Conservation (phyloP, 2,797 vertebrate species). For the Muscicapa comitata region DNA sequence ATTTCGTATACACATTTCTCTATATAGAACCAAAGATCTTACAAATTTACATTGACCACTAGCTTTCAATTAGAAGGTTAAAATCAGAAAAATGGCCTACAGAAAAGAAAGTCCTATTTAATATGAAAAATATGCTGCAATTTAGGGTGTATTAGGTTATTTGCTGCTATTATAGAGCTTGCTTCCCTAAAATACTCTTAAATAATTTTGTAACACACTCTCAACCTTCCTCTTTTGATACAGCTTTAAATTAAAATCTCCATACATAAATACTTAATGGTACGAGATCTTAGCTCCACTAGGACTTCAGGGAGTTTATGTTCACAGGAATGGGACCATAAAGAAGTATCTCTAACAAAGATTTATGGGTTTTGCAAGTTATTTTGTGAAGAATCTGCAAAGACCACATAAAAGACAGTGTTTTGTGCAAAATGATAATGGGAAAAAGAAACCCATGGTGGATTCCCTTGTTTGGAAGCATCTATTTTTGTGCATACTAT, state of each 20-base stretch:
- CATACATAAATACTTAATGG: background rate
- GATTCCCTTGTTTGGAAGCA: background rate
- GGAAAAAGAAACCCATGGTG: background rate
- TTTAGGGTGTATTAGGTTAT: background rate
- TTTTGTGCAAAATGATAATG: background rate
- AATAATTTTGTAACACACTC: background rate
- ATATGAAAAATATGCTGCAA: background rate
- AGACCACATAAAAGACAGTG: background rate
- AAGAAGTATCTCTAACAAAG: background rate
- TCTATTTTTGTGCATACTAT: background rate
- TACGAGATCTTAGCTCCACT: background rate
- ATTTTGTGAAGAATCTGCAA: background rate
- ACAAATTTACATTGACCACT: constrained; percentile 17
- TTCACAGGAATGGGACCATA: background rate
- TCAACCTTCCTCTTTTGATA: background rate
- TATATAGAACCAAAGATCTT: background rate
- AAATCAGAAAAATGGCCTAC: background rate
- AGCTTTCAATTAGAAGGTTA: constrained; percentile 4
- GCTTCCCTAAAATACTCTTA: background rate
- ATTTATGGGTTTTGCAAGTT: background rate
- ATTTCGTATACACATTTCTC: constrained; percentile 36
- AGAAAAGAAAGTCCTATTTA: background rate
- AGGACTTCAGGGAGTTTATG: background rate
- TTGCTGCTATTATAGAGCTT: background rate
- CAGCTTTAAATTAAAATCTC: background rate